Evolutionary conservation across 2,113 vertebrate species (phyloP), one percentile per base, ranked within the genome.

Genomic region (Ictidomys tridecemlineatus): DNA sequence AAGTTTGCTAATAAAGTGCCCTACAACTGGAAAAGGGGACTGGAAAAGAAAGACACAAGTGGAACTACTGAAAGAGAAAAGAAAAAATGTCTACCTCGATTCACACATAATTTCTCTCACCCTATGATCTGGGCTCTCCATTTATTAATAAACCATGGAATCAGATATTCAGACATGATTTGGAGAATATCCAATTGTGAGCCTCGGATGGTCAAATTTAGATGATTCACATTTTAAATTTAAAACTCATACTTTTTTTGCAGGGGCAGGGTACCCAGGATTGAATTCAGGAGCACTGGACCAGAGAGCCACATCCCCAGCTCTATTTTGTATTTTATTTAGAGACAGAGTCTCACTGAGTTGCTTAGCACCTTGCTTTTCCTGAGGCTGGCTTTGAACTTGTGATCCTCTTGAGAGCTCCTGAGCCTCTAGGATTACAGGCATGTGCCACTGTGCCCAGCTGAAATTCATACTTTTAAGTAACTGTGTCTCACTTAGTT

Each of bases 1-100:
- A 97, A 95, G 91, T 92, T 96, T 97, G 82, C 94, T 91, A 96
- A 97, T 94, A 93, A 90, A 97, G 92, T 96, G 96, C 79, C 86
- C 89, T 92, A 94, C 90, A 97, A 97, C 96, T 93, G 86, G 95
- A 97, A 97, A 51, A 30, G 39, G 83, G 89, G 84, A 82, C n/a
- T 0, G 77, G 63, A 70, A 42, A 42, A 95, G 76, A 85, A 87
- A 61, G 74, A 48, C 61, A 88, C 92, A 51, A 72, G 13, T 96
- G 87, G 67, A 78, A 96, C 90, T 63, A 69, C 53, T 87, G 61
- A 53, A 63, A 79, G 91, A 83, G 94, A 61, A 97, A 97, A 86
- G 82, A 93, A 91, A 45, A 97, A 91, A 74, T 82, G 94, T 73
- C 26, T 65, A 89, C 1, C 37, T 53, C 74, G 18, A 58, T 91